Base-by-base conservation (phyloP, 2,797 vertebrate genomes). In the Hyperoplus lanceolatus region DNA sequence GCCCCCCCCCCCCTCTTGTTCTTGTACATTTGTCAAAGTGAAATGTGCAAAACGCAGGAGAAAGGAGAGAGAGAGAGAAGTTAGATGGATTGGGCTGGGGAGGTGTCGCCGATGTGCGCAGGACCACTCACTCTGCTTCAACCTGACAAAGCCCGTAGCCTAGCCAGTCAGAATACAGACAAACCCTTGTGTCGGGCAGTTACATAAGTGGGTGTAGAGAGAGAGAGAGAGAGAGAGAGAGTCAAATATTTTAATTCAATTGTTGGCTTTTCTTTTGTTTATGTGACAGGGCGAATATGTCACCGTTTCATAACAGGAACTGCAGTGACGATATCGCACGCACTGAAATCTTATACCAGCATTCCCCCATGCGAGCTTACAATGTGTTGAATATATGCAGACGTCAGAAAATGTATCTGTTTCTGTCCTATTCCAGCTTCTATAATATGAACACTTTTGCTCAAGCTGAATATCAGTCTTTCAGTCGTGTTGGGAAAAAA, bases 21-120 rank as follows among this genome's bases (percentile, higher is more conserved):
- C 86, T 87, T 85, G 89, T 92, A 81, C 90, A 94, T 95, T 94
- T 94, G 92, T 95, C 94, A 95, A 89, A 91, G 92, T 89, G 91
- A 94, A 89, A 85, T 79, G 78, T 90, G 78, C 86, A 88, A 77
- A 29, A 86, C 85, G 87, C 83, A 75, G 82, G 80, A 76, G 73
- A 81, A 78, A 67, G 41, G 80, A 75, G 38, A 61, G 54, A 63
- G 63, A 71, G 69, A 78, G 53, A 45, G 77, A 83, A 38, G 16
- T 68, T 70, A 84, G 88, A 92, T 75, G 86, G 90, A 88, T 90
- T 29, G 29, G 82, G 79, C 71, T 60, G 62, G 70, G 81, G 86
- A 90, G 86, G 87, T 92, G 92, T 87, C 66, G 65, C 87, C 90
- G 88, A 83, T 91, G 85, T 80, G 83, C 78, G 75, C 80, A 78